These are phyloP conservation scores for Crotalus tigris DNA, from an alignment of 2,113 vertebrate genomes.

Conservation along the genomic window DNA sequence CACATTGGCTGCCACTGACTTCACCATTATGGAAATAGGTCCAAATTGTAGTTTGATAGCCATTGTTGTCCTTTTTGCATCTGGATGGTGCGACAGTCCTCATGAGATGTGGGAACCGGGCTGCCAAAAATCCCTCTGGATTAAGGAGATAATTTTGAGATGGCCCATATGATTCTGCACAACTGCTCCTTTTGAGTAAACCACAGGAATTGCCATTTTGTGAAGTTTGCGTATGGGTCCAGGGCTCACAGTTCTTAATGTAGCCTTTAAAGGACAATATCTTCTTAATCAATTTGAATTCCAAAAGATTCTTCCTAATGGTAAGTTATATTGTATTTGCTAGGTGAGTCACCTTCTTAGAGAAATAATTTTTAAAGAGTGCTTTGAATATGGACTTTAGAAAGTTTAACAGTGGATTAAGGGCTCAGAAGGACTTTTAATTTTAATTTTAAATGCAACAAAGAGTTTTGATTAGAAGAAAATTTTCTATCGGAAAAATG, in stretches of 20 bases:
- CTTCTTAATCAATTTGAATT: background rate
- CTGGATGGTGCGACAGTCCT: background rate
- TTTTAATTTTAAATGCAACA: background rate
- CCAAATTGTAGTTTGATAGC: too few relatives aligned
- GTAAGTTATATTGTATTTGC: background rate
- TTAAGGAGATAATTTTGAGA: background rate
- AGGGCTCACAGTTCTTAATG: background rate
- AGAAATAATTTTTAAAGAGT: background rate
- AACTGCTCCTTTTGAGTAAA: background rate
- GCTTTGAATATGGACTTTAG: background rate
- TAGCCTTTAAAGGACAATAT: background rate
- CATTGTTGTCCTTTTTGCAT: background rate
- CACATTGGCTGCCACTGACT: background rate
- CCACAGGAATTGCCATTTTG: background rate
- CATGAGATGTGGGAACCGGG: background rate
- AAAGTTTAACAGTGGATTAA: background rate
- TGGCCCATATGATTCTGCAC: background rate
- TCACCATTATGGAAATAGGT: background rate
- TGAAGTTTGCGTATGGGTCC: background rate
- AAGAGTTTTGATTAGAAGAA: background rate
- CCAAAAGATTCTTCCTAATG: background rate
- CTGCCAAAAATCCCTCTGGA: background rate
- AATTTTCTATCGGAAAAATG: background rate
- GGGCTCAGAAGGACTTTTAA: background rate
- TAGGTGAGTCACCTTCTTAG: background rate